These are phyloP conservation scores for Chironomus striatipennis DNA, from an alignment of 1,140 invertebrate species.

Conservation along the genomic window DNA sequence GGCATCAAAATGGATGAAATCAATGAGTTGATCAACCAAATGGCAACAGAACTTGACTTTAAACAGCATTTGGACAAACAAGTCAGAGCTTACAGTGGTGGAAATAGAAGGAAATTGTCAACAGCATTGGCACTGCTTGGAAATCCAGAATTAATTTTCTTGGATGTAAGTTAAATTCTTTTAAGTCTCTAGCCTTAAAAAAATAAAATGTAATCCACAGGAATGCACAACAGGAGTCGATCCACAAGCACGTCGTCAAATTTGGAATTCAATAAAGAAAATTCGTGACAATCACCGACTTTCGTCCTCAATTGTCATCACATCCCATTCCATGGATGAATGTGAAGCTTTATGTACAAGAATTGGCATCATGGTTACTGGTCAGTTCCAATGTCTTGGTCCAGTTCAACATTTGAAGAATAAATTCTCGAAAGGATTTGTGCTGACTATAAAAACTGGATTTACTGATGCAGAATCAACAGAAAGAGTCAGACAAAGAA, in stretches of 20 bases:
- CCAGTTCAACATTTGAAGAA: slow-evolving; percentile 52
- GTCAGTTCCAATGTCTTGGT: slow-evolving; percentile 56
- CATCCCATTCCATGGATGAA: slow-evolving; percentile 67
- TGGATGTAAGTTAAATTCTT: slow-evolving; percentile 48
- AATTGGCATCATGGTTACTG: slow-evolving; percentile 73
- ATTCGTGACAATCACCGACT: slow-evolving; percentile 29
- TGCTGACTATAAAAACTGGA: slow-evolving; percentile 25
- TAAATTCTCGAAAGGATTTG: slow-evolving; percentile 43
- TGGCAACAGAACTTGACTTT: slow-evolving; percentile 41
- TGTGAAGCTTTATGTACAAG: slow-evolving; percentile 75
- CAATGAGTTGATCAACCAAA: slow-evolving; percentile 40
- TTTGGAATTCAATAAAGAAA: slow-evolving; percentile 55
- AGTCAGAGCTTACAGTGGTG: slow-evolving; percentile 64
- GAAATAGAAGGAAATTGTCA: slow-evolving; percentile 86
- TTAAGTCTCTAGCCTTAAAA: background rate
- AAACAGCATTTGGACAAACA: slow-evolving; percentile 45
- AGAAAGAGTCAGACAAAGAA: background rate
- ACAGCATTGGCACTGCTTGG: slow-evolving; percentile 82
- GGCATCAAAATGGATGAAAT: slow-evolving; percentile 48
- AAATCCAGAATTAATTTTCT: slow-evolving; percentile 71
- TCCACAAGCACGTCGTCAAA: slow-evolving; percentile 63
- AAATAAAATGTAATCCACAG: slow-evolving; percentile 46
- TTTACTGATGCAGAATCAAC: background rate
- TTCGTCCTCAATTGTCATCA: slow-evolving; percentile 52
- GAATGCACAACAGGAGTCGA: slow-evolving; percentile 77